A percentile compares a stretch with the other conserved stretches of the same genome.
Conservation (phyloP, 2,797 vertebrate species). For the Hylomyscus alleni region DNA sequence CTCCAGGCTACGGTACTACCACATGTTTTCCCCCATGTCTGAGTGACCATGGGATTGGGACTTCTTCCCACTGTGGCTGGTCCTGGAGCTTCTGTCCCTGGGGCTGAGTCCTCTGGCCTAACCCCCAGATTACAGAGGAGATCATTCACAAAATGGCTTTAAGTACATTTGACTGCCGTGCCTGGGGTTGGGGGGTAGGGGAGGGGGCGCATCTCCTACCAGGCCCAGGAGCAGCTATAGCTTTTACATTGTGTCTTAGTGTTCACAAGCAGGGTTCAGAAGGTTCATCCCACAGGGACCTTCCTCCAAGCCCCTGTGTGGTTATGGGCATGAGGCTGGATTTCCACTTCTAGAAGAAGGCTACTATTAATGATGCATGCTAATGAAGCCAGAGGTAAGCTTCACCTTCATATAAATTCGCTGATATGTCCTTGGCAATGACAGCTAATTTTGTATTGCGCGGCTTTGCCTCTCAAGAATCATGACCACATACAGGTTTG, state of each 20-base stretch:
- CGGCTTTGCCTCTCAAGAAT: not conserved
- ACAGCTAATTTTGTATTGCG: not conserved
- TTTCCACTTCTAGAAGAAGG: not conserved
- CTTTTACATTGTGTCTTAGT: not conserved
- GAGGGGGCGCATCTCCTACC: not conserved
- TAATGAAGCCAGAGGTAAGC: not conserved
- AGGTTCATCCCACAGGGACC: not conserved
- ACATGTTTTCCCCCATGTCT: not conserved
- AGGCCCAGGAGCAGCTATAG: not conserved
- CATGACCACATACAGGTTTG: not conserved
- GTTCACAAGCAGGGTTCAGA: not conserved
- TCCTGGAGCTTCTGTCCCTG: not conserved
- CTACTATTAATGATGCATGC: not conserved
- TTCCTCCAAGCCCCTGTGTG: too few species aligned
- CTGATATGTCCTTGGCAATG: not conserved
- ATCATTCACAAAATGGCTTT: not conserved
- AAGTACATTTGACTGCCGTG: not conserved
- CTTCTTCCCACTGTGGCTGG: not conserved
- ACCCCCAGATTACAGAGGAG: too few species aligned
- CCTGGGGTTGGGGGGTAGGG: not conserved
- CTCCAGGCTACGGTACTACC: not conserved
- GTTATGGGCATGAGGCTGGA: fast-evolving
- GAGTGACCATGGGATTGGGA: too few species aligned
- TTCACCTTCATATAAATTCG: not conserved
- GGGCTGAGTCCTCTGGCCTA: too few species aligned